A percentile compares a stretch with the other conserved stretches of the same genome.
These are phyloP conservation scores for Onthophagus taurus DNA, from an alignment of 1,140 invertebrate genomes.

Conservation along the genomic window DNA sequence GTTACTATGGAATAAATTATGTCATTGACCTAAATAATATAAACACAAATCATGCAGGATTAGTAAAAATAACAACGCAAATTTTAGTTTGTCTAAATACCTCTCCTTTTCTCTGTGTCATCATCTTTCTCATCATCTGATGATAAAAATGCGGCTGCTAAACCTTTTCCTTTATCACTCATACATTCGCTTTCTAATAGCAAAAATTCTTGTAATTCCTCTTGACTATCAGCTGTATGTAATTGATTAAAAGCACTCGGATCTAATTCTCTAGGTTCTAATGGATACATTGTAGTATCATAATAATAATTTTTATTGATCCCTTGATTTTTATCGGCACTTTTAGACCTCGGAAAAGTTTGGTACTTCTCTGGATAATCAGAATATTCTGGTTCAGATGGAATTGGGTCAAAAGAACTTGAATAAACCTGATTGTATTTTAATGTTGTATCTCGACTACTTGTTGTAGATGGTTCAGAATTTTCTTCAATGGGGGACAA, in stretches of 20 bases:
- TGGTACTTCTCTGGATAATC: constrained; percentile 39
- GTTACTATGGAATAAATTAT: not conserved
- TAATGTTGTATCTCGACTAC: constrained; percentile 30
- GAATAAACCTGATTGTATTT: constrained; percentile 20
- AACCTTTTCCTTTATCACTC: constrained; percentile 40
- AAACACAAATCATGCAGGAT: constrained; percentile 4
- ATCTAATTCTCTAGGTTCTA: constrained; percentile 51
- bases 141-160: constrained; percentile 39
- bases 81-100: constrained; percentile 11
- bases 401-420: constrained; percentile 31
- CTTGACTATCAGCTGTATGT: constrained; percentile 51
- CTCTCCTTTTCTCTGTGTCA: constrained; percentile 2
- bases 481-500: constrained; percentile 51
- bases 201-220: constrained; percentile 57
- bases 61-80: not conserved
- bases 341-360: constrained; percentile 44
- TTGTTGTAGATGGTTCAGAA: constrained; percentile 44
- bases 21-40: constrained; percentile 12
- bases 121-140: constrained; percentile 8
- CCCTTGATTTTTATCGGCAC: constrained; percentile 17
- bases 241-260: constrained; percentile 47
- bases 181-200: constrained; percentile 54
- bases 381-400: constrained; percentile 17
- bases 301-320: constrained; percentile 20
- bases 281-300: constrained; percentile 40